A percentile compares a stretch with the other conserved stretches of the same genome.
Evolutionary conservation across 2,113 vertebrate genomes (phyloP).

Genomic region (Ammodramus savannarum): DNA sequence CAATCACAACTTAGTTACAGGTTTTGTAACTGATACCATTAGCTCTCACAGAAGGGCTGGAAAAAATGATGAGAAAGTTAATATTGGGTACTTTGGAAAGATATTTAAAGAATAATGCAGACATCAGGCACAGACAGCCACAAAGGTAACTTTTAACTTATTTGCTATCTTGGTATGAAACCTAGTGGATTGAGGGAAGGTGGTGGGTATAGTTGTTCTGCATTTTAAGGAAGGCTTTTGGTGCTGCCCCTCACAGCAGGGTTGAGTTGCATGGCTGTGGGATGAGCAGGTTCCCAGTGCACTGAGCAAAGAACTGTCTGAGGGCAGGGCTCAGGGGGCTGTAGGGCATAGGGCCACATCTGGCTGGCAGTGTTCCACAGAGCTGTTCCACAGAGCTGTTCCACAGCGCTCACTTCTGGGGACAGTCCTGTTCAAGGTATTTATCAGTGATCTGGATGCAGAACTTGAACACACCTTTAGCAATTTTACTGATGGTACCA

Average conservation of each 20-base stretch:
- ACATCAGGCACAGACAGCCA: not conserved
- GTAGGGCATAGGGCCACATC: not conserved
- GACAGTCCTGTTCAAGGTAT: not conserved
- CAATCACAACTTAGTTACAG: not conserved
- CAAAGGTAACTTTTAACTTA: not conserved
- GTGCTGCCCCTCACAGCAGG: not conserved
- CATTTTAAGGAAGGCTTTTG: not conserved
- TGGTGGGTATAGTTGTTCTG: not conserved
- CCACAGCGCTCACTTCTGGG: not conserved
- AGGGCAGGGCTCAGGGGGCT: not conserved
- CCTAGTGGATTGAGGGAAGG: not conserved
- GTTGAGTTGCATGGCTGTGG: not conserved
- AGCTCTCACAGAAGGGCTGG: not conserved
- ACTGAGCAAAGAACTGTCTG: too few relatives aligned
- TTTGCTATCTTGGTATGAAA: not conserved
- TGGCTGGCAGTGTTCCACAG: not conserved
- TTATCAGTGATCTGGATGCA: not conserved
- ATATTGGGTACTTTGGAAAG: not conserved
- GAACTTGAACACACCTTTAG: not conserved
- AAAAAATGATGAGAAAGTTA: not conserved
- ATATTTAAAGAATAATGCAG: not conserved
- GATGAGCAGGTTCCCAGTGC: not conserved
- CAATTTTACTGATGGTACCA: not conserved
- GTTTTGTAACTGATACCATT: not conserved
- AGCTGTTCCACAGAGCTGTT: too few relatives aligned